These are phyloP conservation scores for Strigamia crassipes DNA, from an alignment of 2,888 invertebrate genomes.

Conservation along the genomic window DNA sequence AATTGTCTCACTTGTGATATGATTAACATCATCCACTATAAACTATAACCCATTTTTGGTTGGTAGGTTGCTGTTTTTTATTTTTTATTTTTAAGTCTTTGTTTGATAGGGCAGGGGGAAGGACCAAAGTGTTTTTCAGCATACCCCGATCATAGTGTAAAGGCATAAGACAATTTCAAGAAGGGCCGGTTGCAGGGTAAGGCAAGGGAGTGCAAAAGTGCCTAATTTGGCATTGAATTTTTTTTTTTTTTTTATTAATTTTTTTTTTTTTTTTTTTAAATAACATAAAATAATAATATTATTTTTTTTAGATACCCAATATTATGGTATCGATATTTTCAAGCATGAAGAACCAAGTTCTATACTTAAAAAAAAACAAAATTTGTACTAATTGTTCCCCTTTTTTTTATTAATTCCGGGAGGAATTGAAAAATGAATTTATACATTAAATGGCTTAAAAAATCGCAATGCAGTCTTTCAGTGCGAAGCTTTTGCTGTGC, in stretches of 20 bases:
- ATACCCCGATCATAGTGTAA: neutral
- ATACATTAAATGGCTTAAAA: neutral
- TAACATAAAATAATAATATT: neutral
- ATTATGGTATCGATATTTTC: neutral
- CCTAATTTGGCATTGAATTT: neutral
- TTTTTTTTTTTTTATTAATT: neutral
- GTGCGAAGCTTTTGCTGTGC: neutral
- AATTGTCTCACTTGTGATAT: conserved; percentile 30
- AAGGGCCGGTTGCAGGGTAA: conserved; percentile 32
- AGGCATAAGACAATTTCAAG: conserved; percentile 17
- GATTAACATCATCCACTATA: conserved; percentile 36
- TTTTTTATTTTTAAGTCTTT: neutral
- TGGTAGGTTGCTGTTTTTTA: neutral
- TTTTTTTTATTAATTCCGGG: no score
- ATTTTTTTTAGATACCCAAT: neutral
- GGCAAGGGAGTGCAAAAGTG: conserved; percentile 25
- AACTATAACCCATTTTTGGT: neutral
- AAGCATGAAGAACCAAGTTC: neutral
- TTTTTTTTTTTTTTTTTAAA: neutral
- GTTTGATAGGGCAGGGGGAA: conserved; percentile 1
- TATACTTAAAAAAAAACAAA: neutral
- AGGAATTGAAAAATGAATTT: no score
- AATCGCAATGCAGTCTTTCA: neutral
- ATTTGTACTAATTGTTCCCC: no score
- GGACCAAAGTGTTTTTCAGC: conserved; percentile 23